Evolutionary conservation across 35 echinoderm and acorn worm species (phyloP).

Genomic region (Heliocidaris tuberculata): DNA sequence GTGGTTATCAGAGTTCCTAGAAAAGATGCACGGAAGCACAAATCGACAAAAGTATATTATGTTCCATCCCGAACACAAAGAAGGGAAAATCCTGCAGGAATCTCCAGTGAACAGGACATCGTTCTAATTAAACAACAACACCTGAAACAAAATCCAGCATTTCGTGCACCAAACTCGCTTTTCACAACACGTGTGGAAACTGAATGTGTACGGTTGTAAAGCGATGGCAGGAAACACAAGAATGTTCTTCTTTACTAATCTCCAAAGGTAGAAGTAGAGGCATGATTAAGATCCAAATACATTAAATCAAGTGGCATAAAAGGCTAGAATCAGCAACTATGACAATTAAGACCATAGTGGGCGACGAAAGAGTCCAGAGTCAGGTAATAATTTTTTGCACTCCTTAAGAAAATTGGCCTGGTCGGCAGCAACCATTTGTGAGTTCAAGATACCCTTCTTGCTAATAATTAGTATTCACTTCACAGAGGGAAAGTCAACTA

Average conservation of each 20-base stretch:
- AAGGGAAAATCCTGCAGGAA: too few species aligned
- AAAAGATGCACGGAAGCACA: too few species aligned
- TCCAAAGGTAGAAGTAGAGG: background rate
- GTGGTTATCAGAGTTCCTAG: too few species aligned
- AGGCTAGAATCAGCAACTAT: background rate
- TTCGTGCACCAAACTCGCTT: background rate
- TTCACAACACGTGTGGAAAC: background rate
- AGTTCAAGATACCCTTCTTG: background rate
- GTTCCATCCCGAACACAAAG: too few species aligned
- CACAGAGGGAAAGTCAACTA: background rate
- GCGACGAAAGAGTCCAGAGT: background rate
- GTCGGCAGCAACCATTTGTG: background rate
- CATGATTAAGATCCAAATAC: background rate
- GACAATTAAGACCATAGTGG: background rate
- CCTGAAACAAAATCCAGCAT: background rate
- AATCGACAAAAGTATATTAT: too few species aligned
- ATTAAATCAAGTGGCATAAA: background rate
- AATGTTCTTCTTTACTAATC: background rate
- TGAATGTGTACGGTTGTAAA: background rate
- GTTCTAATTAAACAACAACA: too few species aligned
- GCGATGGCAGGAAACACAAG: background rate
- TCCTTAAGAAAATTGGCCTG: background rate
- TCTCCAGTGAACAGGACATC: too few species aligned
- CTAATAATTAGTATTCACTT: conserved; percentile 6
- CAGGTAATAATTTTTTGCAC: background rate